Evolutionary conservation across 2,113 vertebrate genomes (phyloP), one percentile per base, ranked within the genome.

Genomic region (Neotoma lepida): DNA sequence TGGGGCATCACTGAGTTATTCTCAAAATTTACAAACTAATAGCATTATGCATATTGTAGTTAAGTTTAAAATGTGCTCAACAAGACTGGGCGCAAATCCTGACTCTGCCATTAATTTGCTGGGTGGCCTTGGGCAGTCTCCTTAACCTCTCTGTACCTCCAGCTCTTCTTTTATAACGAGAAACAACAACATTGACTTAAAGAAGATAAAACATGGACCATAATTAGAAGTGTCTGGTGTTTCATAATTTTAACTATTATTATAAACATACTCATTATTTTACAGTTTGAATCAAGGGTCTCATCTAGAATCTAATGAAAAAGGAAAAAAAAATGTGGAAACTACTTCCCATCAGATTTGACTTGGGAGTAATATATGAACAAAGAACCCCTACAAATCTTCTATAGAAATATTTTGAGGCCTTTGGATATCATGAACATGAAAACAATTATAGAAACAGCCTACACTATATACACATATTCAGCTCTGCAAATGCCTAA

Each of bases 221-320:
- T 28, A 20, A 58, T 78, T 80, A 91, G 39, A 85, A 90, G 81
- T 44, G 63, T 35, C 58, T 88, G 39, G 41, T 90, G 64, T 33
- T 66, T 73, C 86, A 95, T 17, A 68, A 78, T 68, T 35, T 66
- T 51, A 86, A 87, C 39, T 73, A 70, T 88, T 66, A 80, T 15
- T 68, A 70, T 76, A 76, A 56, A 13, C 39, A 85, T 58, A 81
- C 22, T 77, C 77, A 97, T 41, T 71, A 76, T 46, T 85, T 73
- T 94, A 54, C 54, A 89, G 54, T 93, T 93, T 84, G 61, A 96
- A 88, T 84, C 63, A 54, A 46, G 68, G 24, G 14, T 61, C 46
- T 88, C 39, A 93, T 54, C 56, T 88, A 94, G n/a, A 92, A 95
- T 95, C 33, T 95, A 89, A 80, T 56, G 64, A 90, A 80, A 94